phyloP scores from a whole-genome alignment of 1,140 invertebrate genomes.

The Piezodorus guildinii region DNA sequence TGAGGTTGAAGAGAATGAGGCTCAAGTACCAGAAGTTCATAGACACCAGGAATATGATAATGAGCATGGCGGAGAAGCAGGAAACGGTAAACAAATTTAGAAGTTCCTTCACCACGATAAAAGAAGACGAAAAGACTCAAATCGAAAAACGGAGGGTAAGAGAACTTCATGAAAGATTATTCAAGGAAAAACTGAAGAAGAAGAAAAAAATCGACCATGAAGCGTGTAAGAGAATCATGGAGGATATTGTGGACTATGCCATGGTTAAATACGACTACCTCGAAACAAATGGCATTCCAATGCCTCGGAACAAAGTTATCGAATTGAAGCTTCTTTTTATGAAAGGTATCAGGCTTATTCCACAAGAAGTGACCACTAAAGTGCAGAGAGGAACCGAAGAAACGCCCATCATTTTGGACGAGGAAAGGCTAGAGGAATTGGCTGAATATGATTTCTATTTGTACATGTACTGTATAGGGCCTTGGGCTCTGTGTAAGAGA shows the following conservation, averaged over 20 bases:
- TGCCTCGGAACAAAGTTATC: not conserved
- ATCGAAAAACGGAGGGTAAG: constrained; percentile 1
- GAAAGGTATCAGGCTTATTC: constrained; percentile 2
- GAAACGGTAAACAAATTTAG: too few species aligned
- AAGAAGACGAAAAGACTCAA: too few species aligned
- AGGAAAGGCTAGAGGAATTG: not conserved
- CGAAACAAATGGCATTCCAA: not conserved
- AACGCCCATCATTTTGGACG: not conserved
- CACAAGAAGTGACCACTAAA: not conserved
- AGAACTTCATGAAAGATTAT: constrained; percentile 14
- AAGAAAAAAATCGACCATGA: not conserved
- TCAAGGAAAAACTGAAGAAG: not conserved
- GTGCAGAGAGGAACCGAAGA: not conserved
- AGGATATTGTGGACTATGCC: constrained; percentile 9
- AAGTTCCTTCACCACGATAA: too few species aligned
- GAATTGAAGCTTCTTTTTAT: constrained; percentile 18
- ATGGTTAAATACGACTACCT: not conserved
- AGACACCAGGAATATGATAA: not conserved
- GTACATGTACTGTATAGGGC: constrained; percentile 8
- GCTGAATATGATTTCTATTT: constrained; percentile 3
- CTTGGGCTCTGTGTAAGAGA: constrained; percentile 16
- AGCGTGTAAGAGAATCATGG: not conserved
- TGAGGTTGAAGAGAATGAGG: not conserved
- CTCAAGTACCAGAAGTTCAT: not conserved
- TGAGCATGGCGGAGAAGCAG: not conserved